These are phyloP conservation scores for Machimus rusticus DNA, from an alignment of 2,888 invertebrate genomes.

Conservation along the genomic window DNA sequence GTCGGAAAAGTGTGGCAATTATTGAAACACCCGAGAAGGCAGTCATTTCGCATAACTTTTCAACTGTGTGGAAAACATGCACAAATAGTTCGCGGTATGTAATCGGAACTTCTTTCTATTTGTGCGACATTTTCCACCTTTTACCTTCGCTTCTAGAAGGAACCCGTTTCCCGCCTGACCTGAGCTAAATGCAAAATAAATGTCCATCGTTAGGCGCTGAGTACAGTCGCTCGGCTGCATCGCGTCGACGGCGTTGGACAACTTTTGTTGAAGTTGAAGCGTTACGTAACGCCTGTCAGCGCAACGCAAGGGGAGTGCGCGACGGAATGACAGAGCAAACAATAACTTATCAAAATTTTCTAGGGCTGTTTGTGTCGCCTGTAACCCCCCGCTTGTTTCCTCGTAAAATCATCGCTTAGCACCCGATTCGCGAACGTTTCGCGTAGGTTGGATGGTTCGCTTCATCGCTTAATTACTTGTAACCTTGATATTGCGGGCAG, in stretches of 20 bases:
- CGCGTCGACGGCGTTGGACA: not conserved
- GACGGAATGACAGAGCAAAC: not conserved
- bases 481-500: constrained; percentile 29
- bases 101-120: not conserved
- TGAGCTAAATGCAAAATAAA: not conserved
- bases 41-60: not conserved
- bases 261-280: not conserved
- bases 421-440: not conserved
- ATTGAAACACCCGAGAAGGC: not conserved
- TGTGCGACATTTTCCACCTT: not conserved
- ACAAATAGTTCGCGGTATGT: not conserved
- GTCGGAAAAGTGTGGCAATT: not conserved
- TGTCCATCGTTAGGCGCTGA: not conserved
- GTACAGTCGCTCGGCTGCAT: not conserved
- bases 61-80: not conserved
- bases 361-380: not conserved
- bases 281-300: not conserved
- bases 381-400: not conserved
- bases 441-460: not conserved
- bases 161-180: not conserved
- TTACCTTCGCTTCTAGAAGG: not conserved
- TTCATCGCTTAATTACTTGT: constrained; percentile 29
- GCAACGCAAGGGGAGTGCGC: not conserved
- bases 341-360: not conserved
- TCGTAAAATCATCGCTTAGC: not conserved